These are phyloP conservation scores for Rattus norvegicus DNA, from an alignment of 2,113 vertebrate species.

Conservation along the genomic window GRCr8 NC_086022.1:141670501-141671000, in stretches of 20 bases:
- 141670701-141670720: neutral
- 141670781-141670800: neutral
- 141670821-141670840: fast-evolving
- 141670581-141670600: neutral
- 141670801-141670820: neutral
- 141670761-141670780: neutral
- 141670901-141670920: neutral
- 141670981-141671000: neutral
- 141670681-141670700: neutral
- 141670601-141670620: neutral
- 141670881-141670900: neutral
- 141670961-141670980: neutral
- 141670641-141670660: neutral
- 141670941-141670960: neutral
- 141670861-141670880: neutral
- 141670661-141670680: neutral
- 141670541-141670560: neutral
- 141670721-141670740: neutral
- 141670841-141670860: neutral
- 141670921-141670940: neutral
- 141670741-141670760: neutral
- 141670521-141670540: neutral
- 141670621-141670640: neutral
- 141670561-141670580: neutral
- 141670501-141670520: neutral